Conservation (phyloP, 2,113 vertebrate genomes). For the Myrmecobius fasciatus region DNA sequence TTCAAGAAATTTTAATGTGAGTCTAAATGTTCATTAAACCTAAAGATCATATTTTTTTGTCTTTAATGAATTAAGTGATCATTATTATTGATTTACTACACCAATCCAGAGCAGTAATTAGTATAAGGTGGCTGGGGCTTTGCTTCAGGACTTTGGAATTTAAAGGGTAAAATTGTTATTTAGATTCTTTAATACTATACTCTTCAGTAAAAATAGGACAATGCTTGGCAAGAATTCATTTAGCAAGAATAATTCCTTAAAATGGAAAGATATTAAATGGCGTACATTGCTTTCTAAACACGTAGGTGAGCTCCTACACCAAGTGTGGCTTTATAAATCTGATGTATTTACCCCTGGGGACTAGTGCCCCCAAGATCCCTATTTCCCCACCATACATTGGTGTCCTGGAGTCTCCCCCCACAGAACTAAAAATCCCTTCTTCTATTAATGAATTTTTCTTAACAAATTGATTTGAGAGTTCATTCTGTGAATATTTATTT, state of each 20-base stretch:
- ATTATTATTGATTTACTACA: neutral
- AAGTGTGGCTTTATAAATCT: neutral
- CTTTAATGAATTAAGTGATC: neutral
- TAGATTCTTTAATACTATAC: neutral
- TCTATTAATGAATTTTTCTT: too few relatives aligned
- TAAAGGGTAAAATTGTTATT: neutral
- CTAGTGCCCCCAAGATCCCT: neutral
- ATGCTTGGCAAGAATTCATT: neutral
- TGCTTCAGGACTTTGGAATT: neutral
- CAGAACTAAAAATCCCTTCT: neutral
- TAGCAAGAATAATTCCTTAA: neutral
- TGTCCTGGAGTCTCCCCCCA: neutral
- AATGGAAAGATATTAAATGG: neutral
- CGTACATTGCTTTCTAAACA: neutral
- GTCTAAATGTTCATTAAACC: neutral
- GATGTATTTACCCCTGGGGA: neutral
- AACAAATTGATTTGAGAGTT: too few relatives aligned
- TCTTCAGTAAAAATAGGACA: neutral
- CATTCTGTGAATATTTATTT: too few relatives aligned
- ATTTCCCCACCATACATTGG: neutral
- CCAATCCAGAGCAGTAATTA: neutral
- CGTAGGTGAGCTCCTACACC: neutral
- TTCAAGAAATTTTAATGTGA: constrained; percentile 25
- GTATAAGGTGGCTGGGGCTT: neutral
- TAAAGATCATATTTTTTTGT: neutral